phyloP scores from a whole-genome alignment of 92 coral and sea anemone genomes.

The Epizoanthus scotinus region DNA sequence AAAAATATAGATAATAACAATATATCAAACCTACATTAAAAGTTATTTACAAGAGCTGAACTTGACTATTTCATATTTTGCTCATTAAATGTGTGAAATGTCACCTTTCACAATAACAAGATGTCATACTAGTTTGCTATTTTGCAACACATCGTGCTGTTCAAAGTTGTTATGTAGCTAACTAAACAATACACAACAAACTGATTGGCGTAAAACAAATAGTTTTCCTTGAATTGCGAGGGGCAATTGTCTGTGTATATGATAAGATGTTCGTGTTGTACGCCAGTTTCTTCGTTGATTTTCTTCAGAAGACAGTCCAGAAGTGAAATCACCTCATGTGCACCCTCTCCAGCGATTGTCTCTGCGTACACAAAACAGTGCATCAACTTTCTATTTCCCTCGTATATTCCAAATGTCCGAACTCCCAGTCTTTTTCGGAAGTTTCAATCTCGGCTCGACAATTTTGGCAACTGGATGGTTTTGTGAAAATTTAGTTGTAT shows the following conservation, averaged over 20 bases:
- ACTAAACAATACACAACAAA: too few species aligned
- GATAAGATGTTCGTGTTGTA: background rate
- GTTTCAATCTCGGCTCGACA: background rate
- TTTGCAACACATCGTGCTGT: too few species aligned
- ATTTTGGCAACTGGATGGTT: background rate
- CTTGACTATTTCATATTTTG: too few species aligned
- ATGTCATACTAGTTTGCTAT: too few species aligned
- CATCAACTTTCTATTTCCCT: constrained; percentile 10
- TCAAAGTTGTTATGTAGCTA: too few species aligned
- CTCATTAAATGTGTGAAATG: too few species aligned
- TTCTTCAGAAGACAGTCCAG: background rate
- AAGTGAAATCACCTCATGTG: background rate
- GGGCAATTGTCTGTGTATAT: constrained; percentile 2
- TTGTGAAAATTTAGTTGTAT: background rate
- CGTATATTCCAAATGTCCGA: background rate
- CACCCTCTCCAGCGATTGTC: constrained; percentile 6
- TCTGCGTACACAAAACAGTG: background rate
- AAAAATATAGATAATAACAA: too few species aligned
- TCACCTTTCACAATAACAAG: too few species aligned
- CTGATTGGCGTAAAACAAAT: too few species aligned
- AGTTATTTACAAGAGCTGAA: too few species aligned
- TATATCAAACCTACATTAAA: too few species aligned
- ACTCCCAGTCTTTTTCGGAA: background rate
- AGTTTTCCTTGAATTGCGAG: background rate
- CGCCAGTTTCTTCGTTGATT: background rate